A percentile compares a stretch with the other conserved stretches of the same genome.
These are phyloP conservation scores for Campoplex nolae DNA, from an alignment of 2,888 invertebrate species.

Conservation along the genomic window DNA sequence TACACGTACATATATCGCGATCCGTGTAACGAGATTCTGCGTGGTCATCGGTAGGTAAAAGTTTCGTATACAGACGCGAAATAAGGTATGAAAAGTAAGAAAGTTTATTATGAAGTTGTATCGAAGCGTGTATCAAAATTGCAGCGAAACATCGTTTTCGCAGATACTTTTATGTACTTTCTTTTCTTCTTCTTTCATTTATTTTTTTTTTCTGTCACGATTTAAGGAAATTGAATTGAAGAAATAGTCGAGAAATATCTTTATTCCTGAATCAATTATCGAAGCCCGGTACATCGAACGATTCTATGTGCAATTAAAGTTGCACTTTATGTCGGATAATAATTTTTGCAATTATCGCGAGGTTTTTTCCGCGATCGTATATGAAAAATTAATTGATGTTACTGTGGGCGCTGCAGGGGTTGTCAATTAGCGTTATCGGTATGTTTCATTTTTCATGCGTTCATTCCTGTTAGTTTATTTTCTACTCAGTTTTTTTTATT, in stretches of 20 bases:
- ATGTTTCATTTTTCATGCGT: not conserved
- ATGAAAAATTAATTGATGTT: constrained; percentile 22
- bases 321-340: not conserved
- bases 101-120: not conserved
- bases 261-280: not conserved
- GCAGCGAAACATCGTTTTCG: not conserved
- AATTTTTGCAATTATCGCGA: not conserved
- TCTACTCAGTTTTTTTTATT: not conserved
- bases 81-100: not conserved
- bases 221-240: no score
- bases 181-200: no score
- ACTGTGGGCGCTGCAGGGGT: not conserved
- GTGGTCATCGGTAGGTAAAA: not conserved
- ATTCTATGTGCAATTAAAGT: not conserved
- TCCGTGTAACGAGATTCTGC: not conserved
- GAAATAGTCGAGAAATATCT: no score
- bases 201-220: no score
- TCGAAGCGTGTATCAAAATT: not conserved
- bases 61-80: not conserved
- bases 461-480: not conserved
- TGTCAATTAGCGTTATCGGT: constrained; percentile 10
- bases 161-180: no score
- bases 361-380: not conserved
- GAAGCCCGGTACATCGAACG: not conserved
- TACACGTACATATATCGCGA: not conserved